Percentiles rank a stretch among this genome's conserved stretches.
Evolutionary conservation across 2,888 invertebrate species (phyloP).

Genomic region (Scaptomyza cyrtandrae): DNA sequence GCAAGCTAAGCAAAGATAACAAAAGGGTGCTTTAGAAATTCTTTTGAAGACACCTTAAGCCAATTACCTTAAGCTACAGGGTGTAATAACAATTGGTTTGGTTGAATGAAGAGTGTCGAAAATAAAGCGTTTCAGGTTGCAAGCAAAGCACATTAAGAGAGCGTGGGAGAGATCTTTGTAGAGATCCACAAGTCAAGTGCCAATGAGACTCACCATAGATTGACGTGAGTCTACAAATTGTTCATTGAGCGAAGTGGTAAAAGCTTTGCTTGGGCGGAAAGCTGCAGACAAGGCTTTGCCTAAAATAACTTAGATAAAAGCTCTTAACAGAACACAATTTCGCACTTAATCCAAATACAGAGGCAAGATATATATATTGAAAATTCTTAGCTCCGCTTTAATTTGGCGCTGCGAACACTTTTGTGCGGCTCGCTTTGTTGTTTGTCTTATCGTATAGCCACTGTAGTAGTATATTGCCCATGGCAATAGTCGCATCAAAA

Average conservation of each 20-base stretch:
- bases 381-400: too few species aligned
- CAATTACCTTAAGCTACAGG: not conserved
- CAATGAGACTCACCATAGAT: not conserved
- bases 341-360: not conserved
- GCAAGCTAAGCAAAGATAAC: not conserved
- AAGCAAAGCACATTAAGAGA: not conserved
- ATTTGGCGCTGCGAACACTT: too few species aligned
- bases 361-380: too few species aligned
- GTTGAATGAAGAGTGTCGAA: not conserved
- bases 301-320: too few species aligned
- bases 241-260: not conserved
- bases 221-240: not conserved
- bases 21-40: not conserved
- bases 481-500: constrained; percentile 4
- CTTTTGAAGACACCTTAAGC: not conserved
- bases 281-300: not conserved
- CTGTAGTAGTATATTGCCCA: constrained; percentile 18
- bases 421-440: too few species aligned
- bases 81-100: not conserved
- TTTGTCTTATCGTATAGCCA: not conserved
- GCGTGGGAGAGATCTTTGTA: not conserved
- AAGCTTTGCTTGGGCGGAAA: not conserved
- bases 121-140: not conserved
- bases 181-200: not conserved
- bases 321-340: not conserved